These are phyloP conservation scores for Cinara cedri DNA, from an alignment of 2,888 invertebrate genomes.

Conservation along the genomic window DNA sequence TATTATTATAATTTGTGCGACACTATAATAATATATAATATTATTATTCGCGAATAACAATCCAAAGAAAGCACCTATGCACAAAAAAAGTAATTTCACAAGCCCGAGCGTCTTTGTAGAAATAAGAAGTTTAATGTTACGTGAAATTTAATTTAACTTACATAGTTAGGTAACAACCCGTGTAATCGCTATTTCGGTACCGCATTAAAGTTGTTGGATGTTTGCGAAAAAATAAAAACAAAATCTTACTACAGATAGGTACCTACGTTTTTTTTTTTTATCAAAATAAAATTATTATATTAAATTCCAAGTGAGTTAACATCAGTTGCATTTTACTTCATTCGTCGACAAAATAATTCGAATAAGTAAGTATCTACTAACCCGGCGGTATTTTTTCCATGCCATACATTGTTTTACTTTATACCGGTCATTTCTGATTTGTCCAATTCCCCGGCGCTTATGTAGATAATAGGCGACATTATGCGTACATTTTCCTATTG, in stretches of 20 bases:
- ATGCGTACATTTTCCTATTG: too few relatives aligned
- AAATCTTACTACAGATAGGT: background rate
- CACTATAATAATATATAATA: background rate
- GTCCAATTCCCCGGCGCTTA: too few relatives aligned
- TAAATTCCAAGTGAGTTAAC: background rate
- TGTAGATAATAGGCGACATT: too few relatives aligned
- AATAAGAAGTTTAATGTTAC: background rate
- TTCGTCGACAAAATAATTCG: conserved; percentile 19
- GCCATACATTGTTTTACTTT: too few relatives aligned
- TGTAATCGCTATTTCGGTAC: background rate
- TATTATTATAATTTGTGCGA: too few relatives aligned
- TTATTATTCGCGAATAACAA: background rate
- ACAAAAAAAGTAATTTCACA: background rate
- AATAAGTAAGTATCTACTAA: too few relatives aligned
- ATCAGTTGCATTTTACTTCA: background rate
- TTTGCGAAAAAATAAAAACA: background rate
- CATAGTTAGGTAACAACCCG: background rate
- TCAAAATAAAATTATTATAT: too few relatives aligned
- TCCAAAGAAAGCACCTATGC: background rate
- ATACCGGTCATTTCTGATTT: too few relatives aligned
- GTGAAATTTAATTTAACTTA: conserved; percentile 14
- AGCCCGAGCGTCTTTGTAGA: background rate
- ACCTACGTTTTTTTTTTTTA: too few relatives aligned
- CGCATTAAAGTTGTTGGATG: background rate
- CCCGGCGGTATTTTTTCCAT: too few relatives aligned